A percentile compares a stretch with the other conserved stretches of the same genome.
These are phyloP conservation scores for Tinamus guttatus DNA, from an alignment of 2,113 vertebrate species.

Conservation along the genomic window DNA sequence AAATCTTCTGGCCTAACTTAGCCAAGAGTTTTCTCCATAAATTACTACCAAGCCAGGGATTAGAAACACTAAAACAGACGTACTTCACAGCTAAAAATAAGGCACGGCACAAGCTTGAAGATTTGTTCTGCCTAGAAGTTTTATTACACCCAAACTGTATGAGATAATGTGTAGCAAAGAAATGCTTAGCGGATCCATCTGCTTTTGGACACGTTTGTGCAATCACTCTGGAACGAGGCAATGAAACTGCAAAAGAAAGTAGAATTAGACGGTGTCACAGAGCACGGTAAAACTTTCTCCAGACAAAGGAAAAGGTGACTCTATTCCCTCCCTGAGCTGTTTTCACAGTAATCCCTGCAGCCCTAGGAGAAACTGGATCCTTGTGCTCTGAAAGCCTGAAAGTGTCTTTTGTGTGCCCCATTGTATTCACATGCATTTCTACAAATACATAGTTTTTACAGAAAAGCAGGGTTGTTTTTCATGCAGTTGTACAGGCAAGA, in stretches of 20 bases:
- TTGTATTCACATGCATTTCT: not conserved
- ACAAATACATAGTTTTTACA: too few species aligned
- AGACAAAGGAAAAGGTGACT: not conserved
- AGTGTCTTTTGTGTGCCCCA: not conserved
- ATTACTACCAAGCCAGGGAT: constrained; percentile 70
- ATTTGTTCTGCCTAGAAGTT: constrained; percentile 72
- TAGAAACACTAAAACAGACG: constrained; percentile 71
- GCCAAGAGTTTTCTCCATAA: constrained; percentile 62
- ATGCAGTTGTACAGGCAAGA: not conserved
- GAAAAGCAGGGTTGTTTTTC: not conserved
- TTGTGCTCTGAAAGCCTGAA: fast-evolving
- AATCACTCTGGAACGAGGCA: constrained; percentile 44
- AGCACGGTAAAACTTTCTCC: not conserved
- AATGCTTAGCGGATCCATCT: constrained; percentile 57
- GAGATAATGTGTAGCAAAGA: constrained; percentile 68
- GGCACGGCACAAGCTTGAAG: constrained; percentile 58
- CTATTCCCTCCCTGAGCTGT: fast-evolving
- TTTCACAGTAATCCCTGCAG: not conserved
- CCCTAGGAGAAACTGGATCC: not conserved
- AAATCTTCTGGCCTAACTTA: constrained; percentile 39
- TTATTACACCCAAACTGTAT: constrained; percentile 71
- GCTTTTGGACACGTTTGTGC: constrained; percentile 45
- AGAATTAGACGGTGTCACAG: not conserved
- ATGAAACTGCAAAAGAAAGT: not conserved
- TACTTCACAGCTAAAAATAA: constrained; percentile 67